Percentiles rank a stretch among this genome's conserved stretches.
These are phyloP conservation scores for Ammodramus savannarum DNA, from an alignment of 2,113 vertebrate species.

Conservation along the genomic window DNA sequence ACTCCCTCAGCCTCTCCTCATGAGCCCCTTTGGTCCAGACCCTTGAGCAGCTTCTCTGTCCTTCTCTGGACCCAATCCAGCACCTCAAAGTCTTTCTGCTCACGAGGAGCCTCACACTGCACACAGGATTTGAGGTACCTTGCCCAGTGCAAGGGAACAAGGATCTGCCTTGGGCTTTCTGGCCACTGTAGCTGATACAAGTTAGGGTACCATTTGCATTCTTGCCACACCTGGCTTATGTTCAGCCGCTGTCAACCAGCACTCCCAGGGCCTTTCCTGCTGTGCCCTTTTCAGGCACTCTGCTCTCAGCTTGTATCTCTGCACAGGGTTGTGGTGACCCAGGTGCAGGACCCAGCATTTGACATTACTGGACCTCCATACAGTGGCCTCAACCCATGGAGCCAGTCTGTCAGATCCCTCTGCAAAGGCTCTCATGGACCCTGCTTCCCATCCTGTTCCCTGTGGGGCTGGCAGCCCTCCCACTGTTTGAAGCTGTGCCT, in stretches of 20 bases:
- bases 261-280: neutral
- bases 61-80: neutral
- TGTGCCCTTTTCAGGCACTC: neutral
- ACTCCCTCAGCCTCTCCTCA: neutral
- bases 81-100: neutral
- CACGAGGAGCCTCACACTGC: neutral
- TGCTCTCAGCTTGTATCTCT: neutral
- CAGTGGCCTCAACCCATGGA: fast-evolving
- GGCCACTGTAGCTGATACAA: neutral
- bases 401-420: neutral
- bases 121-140: neutral
- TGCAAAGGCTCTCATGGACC: neutral
- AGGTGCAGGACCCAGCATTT: neutral
- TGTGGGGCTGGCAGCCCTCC: neutral
- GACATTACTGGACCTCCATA: neutral
- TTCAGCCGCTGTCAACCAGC: neutral
- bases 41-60: neutral
- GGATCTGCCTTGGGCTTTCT: neutral
- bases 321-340: neutral
- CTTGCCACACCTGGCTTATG: neutral
- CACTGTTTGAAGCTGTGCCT: neutral
- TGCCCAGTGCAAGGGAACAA: neutral
- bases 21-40: neutral
- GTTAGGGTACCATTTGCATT: neutral
- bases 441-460: neutral